phyloP scores from a whole-genome alignment of 2,888 invertebrate genomes.

The Synergus laeviventris region DNA sequence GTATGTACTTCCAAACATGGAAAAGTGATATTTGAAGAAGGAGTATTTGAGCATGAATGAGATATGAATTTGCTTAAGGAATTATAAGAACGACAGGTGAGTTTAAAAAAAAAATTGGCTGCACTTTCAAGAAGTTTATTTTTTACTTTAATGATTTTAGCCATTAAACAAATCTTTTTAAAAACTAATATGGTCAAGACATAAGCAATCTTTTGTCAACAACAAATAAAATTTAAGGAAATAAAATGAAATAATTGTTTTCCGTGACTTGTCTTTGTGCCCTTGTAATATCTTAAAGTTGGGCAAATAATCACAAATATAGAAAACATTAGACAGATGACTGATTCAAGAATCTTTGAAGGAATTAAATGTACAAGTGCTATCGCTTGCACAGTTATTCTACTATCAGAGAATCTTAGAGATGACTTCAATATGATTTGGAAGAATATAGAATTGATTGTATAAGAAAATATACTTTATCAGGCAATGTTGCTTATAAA shows the following conservation, averaged over 20 bases:
- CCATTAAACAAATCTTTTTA: no score
- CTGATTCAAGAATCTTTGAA: not conserved
- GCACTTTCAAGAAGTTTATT: no score
- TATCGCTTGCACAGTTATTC: not conserved
- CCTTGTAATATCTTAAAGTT: no score
- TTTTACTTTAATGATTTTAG: no score
- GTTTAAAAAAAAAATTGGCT: no score
- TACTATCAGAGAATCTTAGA: not conserved
- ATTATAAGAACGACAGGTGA: no score
- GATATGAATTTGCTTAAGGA: not conserved
- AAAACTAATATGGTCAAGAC: no score
- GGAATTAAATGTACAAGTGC: not conserved
- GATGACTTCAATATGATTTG: not conserved
- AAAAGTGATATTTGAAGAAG: not conserved
- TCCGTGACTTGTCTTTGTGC: no score
- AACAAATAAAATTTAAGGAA: no score
- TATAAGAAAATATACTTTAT: slow-evolving; percentile 11
- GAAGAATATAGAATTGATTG: slow-evolving; percentile 16
- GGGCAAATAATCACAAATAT: not conserved
- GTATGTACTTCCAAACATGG: not conserved
- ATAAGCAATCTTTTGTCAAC: no score
- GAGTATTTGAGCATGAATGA: not conserved
- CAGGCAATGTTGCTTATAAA: slow-evolving; percentile 9
- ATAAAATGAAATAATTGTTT: no score
- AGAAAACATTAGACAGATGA: not conserved